These are phyloP conservation scores for Pachydiplax longipennis DNA, from an alignment of 2,888 invertebrate species.

Conservation along the genomic window DNA sequence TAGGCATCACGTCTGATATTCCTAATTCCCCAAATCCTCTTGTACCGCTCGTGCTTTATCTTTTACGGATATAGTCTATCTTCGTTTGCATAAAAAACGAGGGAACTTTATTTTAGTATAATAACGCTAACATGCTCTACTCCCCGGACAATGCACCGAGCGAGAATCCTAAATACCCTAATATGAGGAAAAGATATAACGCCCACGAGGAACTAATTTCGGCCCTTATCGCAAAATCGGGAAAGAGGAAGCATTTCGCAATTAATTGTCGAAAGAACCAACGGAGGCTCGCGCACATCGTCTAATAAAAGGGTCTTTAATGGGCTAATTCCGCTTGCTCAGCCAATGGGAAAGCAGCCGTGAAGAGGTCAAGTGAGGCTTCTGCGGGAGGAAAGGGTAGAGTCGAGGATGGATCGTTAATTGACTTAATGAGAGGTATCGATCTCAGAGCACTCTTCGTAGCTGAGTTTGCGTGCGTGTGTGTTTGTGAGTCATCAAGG, in stretches of 20 bases:
- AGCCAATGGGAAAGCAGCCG: background rate
- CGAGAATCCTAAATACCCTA: too few relatives aligned
- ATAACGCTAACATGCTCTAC: too few relatives aligned
- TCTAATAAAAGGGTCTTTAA: background rate
- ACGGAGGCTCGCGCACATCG: background rate
- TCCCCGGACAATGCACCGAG: too few relatives aligned
- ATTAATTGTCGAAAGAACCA: background rate
- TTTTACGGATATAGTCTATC: too few relatives aligned
- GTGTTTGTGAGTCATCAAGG: constrained; percentile 30
- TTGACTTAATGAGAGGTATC: constrained; percentile 43
- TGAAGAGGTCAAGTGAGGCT: background rate
- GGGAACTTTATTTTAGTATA: too few relatives aligned
- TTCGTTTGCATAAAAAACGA: too few relatives aligned
- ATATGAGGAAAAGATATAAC: background rate
- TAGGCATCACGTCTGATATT: too few relatives aligned
- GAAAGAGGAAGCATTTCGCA: background rate
- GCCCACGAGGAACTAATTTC: background rate
- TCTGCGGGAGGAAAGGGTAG: background rate
- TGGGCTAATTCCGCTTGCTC: background rate
- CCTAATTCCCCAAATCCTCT: too few relatives aligned
- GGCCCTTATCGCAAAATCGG: background rate
- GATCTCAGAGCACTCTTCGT: background rate
- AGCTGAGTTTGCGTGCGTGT: background rate
- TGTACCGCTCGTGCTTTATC: too few relatives aligned
- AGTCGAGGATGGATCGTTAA: constrained; percentile 31